Percentiles rank a stretch among this genome's conserved stretches.
Evolutionary conservation across 2,888 invertebrate genomes (phyloP).

Genomic region (Lasioglossum morio): DNA sequence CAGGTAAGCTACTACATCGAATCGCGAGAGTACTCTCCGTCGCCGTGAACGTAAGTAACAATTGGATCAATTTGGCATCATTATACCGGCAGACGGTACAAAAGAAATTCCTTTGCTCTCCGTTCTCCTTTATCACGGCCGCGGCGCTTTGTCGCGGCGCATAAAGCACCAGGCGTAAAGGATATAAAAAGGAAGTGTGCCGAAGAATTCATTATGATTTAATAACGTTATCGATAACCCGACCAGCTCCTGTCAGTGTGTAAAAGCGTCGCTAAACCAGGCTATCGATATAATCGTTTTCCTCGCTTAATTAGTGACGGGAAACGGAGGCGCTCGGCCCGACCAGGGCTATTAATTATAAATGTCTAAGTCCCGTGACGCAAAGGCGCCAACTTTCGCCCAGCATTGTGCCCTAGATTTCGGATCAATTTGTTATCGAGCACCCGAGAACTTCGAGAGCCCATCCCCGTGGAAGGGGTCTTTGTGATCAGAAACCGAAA

Average conservation of each 20-base stretch:
- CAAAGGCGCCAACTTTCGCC: constrained; percentile 21
- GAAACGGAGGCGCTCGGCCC: constrained; percentile 38
- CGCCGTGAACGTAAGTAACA: constrained; percentile 27
- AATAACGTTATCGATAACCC: constrained; percentile 45
- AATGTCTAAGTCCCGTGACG: constrained; percentile 44
- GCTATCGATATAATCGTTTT: constrained; percentile 50
- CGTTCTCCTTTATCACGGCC: not conserved
- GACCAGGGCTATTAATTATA: constrained; percentile 51
- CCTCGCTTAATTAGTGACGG: constrained; percentile 49
- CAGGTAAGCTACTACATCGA: constrained; percentile 35
- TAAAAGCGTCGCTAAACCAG: constrained; percentile 29
- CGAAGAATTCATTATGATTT: constrained; percentile 18
- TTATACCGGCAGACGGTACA: not conserved
- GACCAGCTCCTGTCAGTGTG: constrained; percentile 2
- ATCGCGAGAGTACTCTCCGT: not conserved
- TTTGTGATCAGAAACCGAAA: not conserved
- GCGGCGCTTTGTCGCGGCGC: not conserved
- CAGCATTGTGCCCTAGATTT: constrained; percentile 34
- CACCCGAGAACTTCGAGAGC: not conserved
- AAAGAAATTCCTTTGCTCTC: not conserved
- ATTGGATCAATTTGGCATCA: constrained; percentile 12
- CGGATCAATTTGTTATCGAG: constrained; percentile 55
- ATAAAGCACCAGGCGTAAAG: constrained; percentile 1
- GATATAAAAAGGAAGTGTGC: constrained; percentile 1
- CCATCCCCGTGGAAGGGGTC: not conserved